These are phyloP conservation scores for Plestiodon gilberti DNA, from an alignment of 2,113 vertebrate species.

Conservation along the genomic window DNA sequence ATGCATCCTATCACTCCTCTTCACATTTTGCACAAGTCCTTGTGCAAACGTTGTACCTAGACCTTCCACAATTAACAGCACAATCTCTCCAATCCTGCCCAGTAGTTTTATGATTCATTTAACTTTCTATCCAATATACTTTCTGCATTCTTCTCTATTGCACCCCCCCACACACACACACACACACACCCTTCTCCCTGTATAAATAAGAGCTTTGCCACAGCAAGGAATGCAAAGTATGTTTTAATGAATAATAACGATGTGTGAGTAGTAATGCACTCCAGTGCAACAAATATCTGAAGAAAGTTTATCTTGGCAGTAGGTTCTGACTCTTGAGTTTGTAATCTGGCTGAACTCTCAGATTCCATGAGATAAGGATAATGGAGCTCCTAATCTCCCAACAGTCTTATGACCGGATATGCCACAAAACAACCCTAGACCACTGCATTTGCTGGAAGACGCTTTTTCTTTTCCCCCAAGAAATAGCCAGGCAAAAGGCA, in stretches of 20 bases:
- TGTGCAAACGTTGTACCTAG: too few relatives aligned
- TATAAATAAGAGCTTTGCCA: neutral
- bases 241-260: slow-evolving; percentile 4
- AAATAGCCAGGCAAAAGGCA: neutral
- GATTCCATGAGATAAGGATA: slow-evolving; percentile 32
- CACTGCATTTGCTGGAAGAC: neutral
- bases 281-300: neutral
- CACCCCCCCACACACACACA: too few relatives aligned
- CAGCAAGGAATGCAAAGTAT: slow-evolving; percentile 4
- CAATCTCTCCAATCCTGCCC: neutral
- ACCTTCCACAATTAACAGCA: too few relatives aligned
- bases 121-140: neutral
- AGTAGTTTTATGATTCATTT: neutral
- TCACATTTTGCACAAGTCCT: neutral
- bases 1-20: neutral
- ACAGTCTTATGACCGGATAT: slow-evolving; percentile 21
- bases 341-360: slow-evolving; percentile 12
- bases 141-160: neutral
- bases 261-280: neutral
- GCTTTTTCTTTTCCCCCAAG: neutral
- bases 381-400: slow-evolving; percentile 29
- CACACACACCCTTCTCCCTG: too few relatives aligned
- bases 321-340: neutral
- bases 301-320: slow-evolving; percentile 2
- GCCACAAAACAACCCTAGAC: neutral